Conservation (phyloP, 2,113 vertebrate genomes). For the Rattus norvegicus region GRCr8 NC_086033.1:84095001-84095500, state of each 20-base stretch:
- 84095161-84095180: too few relatives aligned
- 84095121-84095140: too few relatives aligned
- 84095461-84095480: not conserved
- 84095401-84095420: not conserved
- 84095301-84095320: not conserved
- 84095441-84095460: not conserved
- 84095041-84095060: not conserved
- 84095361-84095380: not conserved
- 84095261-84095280: too few relatives aligned
- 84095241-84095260: too few relatives aligned
- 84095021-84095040: not conserved
- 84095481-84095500: not conserved
- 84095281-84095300: too few relatives aligned
- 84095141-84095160: too few relatives aligned
- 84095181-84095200: too few relatives aligned
- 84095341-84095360: not conserved
- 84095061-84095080: not conserved
- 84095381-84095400: not conserved
- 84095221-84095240: too few relatives aligned
- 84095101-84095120: not conserved
- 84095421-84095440: not conserved
- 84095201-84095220: too few relatives aligned
- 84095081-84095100: not conserved
- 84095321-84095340: not conserved
- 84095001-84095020: not conserved